Evolutionary conservation across 2,113 vertebrate genomes (phyloP).

Genomic region (Vombatus ursinus): DNA sequence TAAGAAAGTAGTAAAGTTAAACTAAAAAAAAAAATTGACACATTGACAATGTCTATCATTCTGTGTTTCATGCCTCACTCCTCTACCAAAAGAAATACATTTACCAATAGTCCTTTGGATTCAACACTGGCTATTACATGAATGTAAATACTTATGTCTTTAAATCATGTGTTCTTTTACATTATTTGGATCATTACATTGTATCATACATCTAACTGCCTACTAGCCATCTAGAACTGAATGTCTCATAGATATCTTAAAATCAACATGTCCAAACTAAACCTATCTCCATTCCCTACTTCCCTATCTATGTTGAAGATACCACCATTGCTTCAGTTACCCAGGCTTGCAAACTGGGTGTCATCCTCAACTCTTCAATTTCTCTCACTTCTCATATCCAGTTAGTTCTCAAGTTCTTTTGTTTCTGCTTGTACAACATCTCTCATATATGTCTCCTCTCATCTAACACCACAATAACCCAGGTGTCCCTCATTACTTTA

Average conservation of each 20-base stretch:
- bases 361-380: not conserved
- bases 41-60: too few species aligned
- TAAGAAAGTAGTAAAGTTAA: too few species aligned
- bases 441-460: not conserved
- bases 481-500: not conserved
- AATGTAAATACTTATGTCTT: not conserved
- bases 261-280: not conserved
- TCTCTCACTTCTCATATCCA: not conserved
- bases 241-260: not conserved
- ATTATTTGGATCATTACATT: not conserved
- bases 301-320: not conserved
- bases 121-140: too few species aligned
- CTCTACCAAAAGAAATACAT: too few species aligned
- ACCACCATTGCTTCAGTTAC: not conserved
- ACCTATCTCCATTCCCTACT: not conserved
- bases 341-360: not conserved
- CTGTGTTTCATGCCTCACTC: too few species aligned
- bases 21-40: too few species aligned
- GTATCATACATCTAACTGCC: not conserved
- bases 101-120: too few species aligned
- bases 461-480: not conserved
- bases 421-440: not conserved
- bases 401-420: not conserved
- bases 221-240: not conserved
- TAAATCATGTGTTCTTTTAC: not conserved